These are phyloP conservation scores for Chloroceryle amazona DNA, from an alignment of 2,797 vertebrate species.

Conservation along the genomic window DNA sequence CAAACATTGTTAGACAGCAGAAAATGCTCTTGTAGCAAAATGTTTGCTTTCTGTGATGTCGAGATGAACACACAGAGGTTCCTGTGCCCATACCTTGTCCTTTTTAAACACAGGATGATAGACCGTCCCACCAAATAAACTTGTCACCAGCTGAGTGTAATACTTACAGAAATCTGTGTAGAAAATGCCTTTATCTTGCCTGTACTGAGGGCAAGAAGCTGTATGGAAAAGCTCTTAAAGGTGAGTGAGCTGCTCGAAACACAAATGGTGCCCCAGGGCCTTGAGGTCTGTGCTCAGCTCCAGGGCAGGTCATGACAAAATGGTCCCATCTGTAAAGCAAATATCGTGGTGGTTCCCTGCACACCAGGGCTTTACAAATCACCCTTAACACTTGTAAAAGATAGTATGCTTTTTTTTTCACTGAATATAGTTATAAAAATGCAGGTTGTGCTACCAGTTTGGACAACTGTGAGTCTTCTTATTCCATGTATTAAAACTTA, in stretches of 20 bases:
- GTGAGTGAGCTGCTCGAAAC: not conserved
- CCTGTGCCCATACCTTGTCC: not conserved
- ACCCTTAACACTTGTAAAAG: not conserved
- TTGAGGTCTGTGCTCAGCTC: not conserved
- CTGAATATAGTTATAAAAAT: not conserved
- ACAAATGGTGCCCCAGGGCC: too few relatives aligned
- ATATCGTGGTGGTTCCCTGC: not conserved
- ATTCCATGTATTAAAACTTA: not conserved
- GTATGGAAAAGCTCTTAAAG: not conserved
- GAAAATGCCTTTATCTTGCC: not conserved
- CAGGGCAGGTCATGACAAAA: not conserved
- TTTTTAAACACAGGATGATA: not conserved
- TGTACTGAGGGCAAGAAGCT: not conserved
- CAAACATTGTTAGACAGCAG: conserved; percentile 43
- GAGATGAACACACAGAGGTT: not conserved
- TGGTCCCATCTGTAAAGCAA: rapidly evolving
- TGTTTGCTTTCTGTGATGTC: not conserved
- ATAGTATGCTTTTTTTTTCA: not conserved
- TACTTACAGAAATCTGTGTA: not conserved
- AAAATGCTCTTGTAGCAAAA: not conserved
- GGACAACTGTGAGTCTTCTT: not conserved
- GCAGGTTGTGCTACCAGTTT: not conserved
- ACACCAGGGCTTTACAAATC: not conserved
- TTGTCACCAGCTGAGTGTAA: rapidly evolving
- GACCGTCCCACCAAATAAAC: not conserved